These are phyloP conservation scores for Ormyrus pomaceus DNA, from an alignment of 2,888 invertebrate genomes.

Conservation along the genomic window DNA sequence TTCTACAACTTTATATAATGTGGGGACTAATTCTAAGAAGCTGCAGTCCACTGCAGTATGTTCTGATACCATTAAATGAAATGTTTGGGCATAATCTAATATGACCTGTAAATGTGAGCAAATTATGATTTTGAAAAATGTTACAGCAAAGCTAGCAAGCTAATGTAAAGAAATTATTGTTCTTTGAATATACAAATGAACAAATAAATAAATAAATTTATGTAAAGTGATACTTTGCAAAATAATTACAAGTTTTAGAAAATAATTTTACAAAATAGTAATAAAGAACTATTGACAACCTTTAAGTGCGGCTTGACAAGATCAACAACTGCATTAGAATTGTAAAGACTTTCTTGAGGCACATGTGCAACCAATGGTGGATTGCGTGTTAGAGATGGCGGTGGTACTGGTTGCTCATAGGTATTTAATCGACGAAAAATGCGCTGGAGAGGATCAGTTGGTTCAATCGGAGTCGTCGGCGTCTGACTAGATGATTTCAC, in stretches of 20 bases:
- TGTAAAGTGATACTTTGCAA: too few species aligned
- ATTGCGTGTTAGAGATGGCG: constrained; percentile 78
- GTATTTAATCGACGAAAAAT: constrained; percentile 80
- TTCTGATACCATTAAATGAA: constrained; percentile 80
- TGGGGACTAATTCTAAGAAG: constrained; percentile 80
- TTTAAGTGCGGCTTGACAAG: constrained; percentile 76
- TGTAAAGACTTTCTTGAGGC: constrained; percentile 71
- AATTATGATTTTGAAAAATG: background rate
- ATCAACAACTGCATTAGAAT: constrained; percentile 74
- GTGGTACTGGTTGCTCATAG: constrained; percentile 80
- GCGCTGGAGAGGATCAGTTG: constrained; percentile 77
- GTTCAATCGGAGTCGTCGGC: constrained; percentile 62
- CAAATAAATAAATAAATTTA: too few species aligned
- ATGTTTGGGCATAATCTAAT: constrained; percentile 77
- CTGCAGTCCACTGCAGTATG: constrained; percentile 82
- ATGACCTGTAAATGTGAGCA: constrained; percentile 68
- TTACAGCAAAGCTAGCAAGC: too few species aligned
- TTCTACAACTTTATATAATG: constrained; percentile 78
- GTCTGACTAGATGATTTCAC: constrained; percentile 64
- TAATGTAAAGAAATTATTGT: too few species aligned
- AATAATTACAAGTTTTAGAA: too few species aligned
- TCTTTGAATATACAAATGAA: too few species aligned
- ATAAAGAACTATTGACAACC: constrained; percentile 14
- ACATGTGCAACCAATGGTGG: constrained; percentile 76
- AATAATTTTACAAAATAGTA: background rate